These are phyloP conservation scores for Abrostola tripartita DNA, from an alignment of 2,888 invertebrate species.

Conservation along the genomic window DNA sequence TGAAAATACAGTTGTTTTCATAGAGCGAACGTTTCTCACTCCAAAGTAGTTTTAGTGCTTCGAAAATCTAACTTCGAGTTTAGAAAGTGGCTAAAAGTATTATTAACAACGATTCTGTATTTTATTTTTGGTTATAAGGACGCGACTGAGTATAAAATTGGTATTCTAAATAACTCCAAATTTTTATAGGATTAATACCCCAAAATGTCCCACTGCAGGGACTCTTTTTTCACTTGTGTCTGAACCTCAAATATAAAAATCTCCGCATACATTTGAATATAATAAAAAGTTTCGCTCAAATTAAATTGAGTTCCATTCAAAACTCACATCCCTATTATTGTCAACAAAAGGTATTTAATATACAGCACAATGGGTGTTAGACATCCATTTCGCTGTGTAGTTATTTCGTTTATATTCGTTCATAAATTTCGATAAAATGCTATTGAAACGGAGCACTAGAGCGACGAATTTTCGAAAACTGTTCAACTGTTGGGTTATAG, in stretches of 20 bases:
- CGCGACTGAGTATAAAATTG: too few relatives aligned
- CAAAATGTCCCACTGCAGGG: too few relatives aligned
- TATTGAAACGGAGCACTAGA: slow-evolving; percentile 23
- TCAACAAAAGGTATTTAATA: slow-evolving; percentile 40
- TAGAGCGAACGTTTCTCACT: too few relatives aligned
- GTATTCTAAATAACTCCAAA: too few relatives aligned
- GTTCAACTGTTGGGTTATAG: slow-evolving; percentile 9
- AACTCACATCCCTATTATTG: slow-evolving; percentile 51
- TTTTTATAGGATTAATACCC: too few relatives aligned
- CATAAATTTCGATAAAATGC: slow-evolving; percentile 40
- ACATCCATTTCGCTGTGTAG: slow-evolving; percentile 42
- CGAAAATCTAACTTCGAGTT: too few relatives aligned
- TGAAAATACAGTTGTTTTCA: too few relatives aligned
- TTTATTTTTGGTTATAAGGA: too few relatives aligned
- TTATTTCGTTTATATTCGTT: slow-evolving; percentile 36
- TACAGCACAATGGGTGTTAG: slow-evolving; percentile 47
- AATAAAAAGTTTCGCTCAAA: slow-evolving; percentile 50
- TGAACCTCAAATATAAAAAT: slow-evolving; percentile 1
- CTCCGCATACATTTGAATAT: slow-evolving; percentile 34
- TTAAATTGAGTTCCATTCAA: slow-evolving; percentile 29
- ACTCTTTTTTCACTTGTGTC: too few relatives aligned
- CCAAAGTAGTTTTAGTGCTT: too few relatives aligned
- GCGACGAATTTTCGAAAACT: slow-evolving; percentile 23
- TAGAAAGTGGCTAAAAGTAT: too few relatives aligned
- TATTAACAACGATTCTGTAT: too few relatives aligned